Conservation (phyloP, 2,888 invertebrate species). For the Nomada ruficornis region DNA sequence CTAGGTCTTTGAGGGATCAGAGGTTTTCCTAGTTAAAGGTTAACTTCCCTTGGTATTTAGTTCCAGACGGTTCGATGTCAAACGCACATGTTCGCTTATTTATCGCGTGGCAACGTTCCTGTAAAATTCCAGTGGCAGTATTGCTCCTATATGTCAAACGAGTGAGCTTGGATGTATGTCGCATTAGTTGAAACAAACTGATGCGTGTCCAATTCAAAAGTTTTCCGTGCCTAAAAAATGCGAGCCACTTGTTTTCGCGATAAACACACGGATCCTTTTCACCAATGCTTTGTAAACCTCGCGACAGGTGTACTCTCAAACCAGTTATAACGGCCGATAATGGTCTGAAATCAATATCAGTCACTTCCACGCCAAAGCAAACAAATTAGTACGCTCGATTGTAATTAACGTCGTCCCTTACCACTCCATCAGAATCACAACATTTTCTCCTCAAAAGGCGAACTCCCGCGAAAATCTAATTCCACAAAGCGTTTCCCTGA, state of each 20-base stretch:
- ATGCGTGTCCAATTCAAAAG: conserved; percentile 43
- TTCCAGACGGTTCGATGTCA: neutral
- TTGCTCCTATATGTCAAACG: conserved; percentile 5
- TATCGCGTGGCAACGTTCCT: conserved; percentile 1
- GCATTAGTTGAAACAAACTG: conserved; percentile 34
- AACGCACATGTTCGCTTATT: conserved; percentile 10
- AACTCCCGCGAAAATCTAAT: conserved; percentile 12
- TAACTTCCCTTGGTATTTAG: neutral
- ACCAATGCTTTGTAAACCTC: conserved; percentile 1
- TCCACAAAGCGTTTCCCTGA: conserved; percentile 15
- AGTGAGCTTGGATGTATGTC: conserved; percentile 10
- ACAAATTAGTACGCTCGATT: neutral
- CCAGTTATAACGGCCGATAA: conserved; percentile 16
- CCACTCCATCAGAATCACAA: neutral
- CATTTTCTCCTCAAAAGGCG: neutral
- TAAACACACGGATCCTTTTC: conserved; percentile 13
- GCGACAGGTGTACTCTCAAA: neutral
- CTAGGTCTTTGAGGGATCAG: conserved; percentile 1
- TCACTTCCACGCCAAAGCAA: neutral
- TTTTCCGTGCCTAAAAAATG: conserved; percentile 13
- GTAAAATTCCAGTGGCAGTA: conserved; percentile 8
- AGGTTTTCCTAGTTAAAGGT: conserved; percentile 9
- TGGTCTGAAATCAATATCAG: conserved; percentile 12
- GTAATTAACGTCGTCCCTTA: conserved; percentile 1
- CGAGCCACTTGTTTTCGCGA: conserved; percentile 9